These are phyloP conservation scores for Isaurus tuberculatus DNA, from an alignment of 92 coral and sea anemone genomes.

Conservation along the genomic window DNA sequence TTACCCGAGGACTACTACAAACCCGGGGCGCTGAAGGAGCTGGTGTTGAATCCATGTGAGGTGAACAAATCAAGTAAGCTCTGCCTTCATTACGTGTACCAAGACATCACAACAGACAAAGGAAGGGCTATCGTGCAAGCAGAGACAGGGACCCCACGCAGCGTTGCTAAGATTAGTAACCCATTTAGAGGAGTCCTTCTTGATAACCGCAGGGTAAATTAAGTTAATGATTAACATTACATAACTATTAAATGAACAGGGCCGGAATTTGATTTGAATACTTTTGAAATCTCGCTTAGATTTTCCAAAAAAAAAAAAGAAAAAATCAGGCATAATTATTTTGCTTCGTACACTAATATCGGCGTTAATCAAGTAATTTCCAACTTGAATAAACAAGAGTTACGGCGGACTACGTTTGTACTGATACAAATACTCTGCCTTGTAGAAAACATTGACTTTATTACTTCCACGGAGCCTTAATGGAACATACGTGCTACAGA, in stretches of 20 bases:
- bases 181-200: conserved; percentile 47
- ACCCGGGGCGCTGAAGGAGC: conserved; percentile 67
- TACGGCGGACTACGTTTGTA: background rate
- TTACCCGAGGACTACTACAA: conserved; percentile 94
- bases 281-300: too few relatives aligned
- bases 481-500: conserved; percentile 59
- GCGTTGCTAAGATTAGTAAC: conserved; percentile 29
- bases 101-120: conserved; percentile 51
- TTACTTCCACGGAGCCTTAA: conserved; percentile 48
- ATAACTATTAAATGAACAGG: too few relatives aligned
- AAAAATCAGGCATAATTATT: too few relatives aligned
- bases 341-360: too few relatives aligned
- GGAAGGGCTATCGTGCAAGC: conserved; percentile 73
- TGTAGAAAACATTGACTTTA: conserved; percentile 54
- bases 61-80: conserved; percentile 57
- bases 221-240: background rate
- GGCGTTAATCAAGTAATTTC: too few relatives aligned
- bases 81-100: conserved; percentile 76
- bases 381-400: too few relatives aligned
- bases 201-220: background rate
- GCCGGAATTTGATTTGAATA: too few relatives aligned
- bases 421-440: background rate
- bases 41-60: conserved; percentile 75
- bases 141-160: conserved; percentile 65
- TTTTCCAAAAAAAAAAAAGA: too few relatives aligned